Conservation (phyloP, 2,888 invertebrate genomes). For the Allygus modestus region DNA sequence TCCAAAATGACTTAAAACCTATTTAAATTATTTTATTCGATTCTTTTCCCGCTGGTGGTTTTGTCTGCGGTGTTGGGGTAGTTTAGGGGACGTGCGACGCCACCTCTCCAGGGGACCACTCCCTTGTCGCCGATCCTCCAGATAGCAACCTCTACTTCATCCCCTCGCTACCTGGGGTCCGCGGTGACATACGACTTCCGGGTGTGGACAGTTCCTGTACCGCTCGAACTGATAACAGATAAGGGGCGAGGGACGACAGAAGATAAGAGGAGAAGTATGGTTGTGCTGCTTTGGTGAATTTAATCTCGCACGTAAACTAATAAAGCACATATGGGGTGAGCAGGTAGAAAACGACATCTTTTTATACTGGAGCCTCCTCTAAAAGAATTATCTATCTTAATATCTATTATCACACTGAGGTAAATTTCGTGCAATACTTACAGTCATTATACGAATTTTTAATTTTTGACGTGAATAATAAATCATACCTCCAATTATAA, state of each 20-base stretch:
- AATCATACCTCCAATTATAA: too few species aligned
- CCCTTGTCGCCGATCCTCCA: neutral
- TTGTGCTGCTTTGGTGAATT: neutral
- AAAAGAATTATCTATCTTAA: too few species aligned
- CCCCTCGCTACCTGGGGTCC: conserved; percentile 2
- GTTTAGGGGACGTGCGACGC: conserved; percentile 9
- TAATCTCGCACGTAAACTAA: too few species aligned
- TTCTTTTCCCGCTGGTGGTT: too few species aligned
- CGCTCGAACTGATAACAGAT: neutral
- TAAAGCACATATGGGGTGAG: neutral
- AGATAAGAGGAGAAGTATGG: neutral
- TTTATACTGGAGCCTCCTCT: too few species aligned
- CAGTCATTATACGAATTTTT: too few species aligned
- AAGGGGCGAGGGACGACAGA: neutral
- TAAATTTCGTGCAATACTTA: too few species aligned
- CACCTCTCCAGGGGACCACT: conserved; percentile 16
- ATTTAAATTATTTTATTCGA: too few species aligned
- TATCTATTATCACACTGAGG: too few species aligned
- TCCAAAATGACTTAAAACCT: too few species aligned
- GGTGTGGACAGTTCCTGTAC: conserved; percentile 42
- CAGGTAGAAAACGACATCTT: too few species aligned
- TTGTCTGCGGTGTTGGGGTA: neutral
- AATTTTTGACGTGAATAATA: too few species aligned
- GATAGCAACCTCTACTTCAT: neutral
- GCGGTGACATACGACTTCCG: conserved; percentile 21